Percentiles rank a stretch among this genome's conserved stretches.
Evolutionary conservation across 2,113 vertebrate genomes (phyloP).

Genomic region (Petromus typicus): DNA sequence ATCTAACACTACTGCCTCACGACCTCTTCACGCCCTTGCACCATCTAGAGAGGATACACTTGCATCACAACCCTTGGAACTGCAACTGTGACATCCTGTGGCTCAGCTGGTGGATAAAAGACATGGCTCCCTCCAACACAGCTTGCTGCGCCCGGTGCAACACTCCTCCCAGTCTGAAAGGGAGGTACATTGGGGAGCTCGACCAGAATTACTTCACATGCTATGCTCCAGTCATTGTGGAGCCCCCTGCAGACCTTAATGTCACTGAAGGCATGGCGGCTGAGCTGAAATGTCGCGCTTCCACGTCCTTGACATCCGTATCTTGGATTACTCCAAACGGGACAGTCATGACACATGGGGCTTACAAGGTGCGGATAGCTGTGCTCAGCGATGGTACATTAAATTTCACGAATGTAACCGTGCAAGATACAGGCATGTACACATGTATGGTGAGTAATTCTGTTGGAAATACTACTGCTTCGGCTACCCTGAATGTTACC

Average conservation of each 20-base stretch:
- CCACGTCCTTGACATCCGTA: conserved; percentile 97
- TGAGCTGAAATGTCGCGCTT: conserved; percentile 96
- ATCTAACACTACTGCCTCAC: conserved; percentile 97
- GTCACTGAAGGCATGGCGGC: conserved; percentile 99
- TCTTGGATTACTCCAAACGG: conserved; percentile 99
- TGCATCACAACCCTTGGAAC: conserved; percentile 99
- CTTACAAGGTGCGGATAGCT: conserved; percentile 97
- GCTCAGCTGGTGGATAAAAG: conserved; percentile 99
- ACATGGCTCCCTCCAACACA: conserved; percentile 98
- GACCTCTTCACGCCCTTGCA: conserved; percentile 99
- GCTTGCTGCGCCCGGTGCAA: conserved; percentile 99
- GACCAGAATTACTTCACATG: conserved; percentile 99
- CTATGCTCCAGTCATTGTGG: conserved; percentile 98
- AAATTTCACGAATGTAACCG: conserved; percentile 99
- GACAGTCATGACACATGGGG: conserved; percentile 97
- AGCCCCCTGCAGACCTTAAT: conserved; percentile 97
- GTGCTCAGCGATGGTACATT: conserved; percentile 98
- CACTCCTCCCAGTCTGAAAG: conserved; percentile 94
- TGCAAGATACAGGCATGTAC: conserved; percentile 98
- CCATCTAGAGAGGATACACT: conserved; percentile 96
- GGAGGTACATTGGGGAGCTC: conserved; percentile 97
- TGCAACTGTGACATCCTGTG: conserved; percentile 99
- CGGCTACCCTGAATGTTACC: conserved; percentile 97
- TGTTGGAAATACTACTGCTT: conserved; percentile 98
- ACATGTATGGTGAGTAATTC: conserved; percentile 99